Evolutionary conservation across 2,113 vertebrate species (phyloP).

Genomic region (Oncorhynchus masou): DNA sequence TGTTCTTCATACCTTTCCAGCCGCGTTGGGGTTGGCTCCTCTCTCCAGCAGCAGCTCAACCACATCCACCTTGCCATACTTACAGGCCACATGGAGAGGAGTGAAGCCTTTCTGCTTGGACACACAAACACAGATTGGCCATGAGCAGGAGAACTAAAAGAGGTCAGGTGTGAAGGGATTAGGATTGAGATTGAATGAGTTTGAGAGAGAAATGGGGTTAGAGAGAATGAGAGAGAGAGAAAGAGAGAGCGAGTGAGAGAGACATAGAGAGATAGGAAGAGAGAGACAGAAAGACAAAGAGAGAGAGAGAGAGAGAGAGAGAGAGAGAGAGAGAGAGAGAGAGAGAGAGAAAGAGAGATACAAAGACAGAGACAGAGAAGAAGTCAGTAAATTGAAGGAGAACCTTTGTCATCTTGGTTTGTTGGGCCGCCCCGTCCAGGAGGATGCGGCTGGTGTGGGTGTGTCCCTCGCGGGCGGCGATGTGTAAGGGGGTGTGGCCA

Average conservation of each 20-base stretch:
- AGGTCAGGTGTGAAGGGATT: neutral
- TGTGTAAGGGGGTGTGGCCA: slow-evolving; percentile 91
- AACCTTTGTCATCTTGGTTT: slow-evolving; percentile 94
- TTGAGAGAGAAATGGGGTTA: neutral
- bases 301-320: no score
- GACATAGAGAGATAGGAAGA: no score
- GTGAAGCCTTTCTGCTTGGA: slow-evolving; percentile 97
- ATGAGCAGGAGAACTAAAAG: neutral
- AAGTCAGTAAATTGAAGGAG: neutral
- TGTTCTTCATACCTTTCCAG: slow-evolving; percentile 81
- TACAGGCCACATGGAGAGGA: slow-evolving; percentile 93
- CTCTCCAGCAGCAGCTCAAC: slow-evolving; percentile 84
- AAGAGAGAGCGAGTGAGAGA: no score
- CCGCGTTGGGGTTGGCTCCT: slow-evolving; percentile 87
- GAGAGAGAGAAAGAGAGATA: no score
- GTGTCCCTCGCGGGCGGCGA: slow-evolving; percentile 87
- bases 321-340: no score
- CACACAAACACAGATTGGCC: slow-evolving; percentile 14
- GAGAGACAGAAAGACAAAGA: no score
- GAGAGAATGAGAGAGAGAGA: neutral
- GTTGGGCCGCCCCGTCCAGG: slow-evolving; percentile 86
- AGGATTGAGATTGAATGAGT: neutral
- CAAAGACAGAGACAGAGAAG: no score
- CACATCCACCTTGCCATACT: slow-evolving; percentile 91
- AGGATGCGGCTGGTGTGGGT: slow-evolving; percentile 82